A percentile compares a stretch with the other conserved stretches of the same genome.
These are phyloP conservation scores for Ericerus pela DNA, from an alignment of 1,140 invertebrate species.

Conservation along the genomic window DNA sequence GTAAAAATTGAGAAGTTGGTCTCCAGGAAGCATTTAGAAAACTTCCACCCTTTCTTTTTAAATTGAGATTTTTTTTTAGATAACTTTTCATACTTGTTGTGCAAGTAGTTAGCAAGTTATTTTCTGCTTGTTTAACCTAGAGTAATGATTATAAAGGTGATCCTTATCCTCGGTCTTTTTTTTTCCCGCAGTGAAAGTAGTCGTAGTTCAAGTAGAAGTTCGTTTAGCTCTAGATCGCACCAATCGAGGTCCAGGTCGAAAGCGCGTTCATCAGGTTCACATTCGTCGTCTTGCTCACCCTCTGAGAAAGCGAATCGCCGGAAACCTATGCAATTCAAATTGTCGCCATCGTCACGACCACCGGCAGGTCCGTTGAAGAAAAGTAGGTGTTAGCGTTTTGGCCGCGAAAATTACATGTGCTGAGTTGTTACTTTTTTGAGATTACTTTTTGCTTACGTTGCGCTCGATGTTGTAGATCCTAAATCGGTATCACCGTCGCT, in stretches of 20 bases:
- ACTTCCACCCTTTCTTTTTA: not conserved
- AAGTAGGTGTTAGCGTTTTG: not conserved
- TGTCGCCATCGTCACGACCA: conserved; percentile 14
- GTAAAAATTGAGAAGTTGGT: no score
- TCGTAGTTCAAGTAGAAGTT: conserved; percentile 2
- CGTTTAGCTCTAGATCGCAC: conserved; percentile 7
- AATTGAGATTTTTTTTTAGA: not conserved
- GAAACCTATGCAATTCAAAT: conserved; percentile 10
- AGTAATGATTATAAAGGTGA: no score
- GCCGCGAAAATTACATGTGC: not conserved
- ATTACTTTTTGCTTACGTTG: not conserved
- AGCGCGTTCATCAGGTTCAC: conserved; percentile 22
- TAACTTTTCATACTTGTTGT: not conserved
- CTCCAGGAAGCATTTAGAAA: no score
- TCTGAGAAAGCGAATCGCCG: not conserved
- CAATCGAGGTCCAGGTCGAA: conserved; percentile 27
- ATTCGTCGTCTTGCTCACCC: conserved; percentile 33
- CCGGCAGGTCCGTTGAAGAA: not conserved
- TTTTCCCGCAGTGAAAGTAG: not conserved
- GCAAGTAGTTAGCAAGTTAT: not conserved
- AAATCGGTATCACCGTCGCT: not conserved
- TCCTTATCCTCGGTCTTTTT: not conserved
- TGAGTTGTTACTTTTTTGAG: not conserved
- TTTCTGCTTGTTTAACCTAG: not conserved
- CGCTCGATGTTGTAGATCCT: not conserved